Evolutionary conservation across 1,140 invertebrate species (phyloP).

Genomic region (Dreissena rostriformis): DNA sequence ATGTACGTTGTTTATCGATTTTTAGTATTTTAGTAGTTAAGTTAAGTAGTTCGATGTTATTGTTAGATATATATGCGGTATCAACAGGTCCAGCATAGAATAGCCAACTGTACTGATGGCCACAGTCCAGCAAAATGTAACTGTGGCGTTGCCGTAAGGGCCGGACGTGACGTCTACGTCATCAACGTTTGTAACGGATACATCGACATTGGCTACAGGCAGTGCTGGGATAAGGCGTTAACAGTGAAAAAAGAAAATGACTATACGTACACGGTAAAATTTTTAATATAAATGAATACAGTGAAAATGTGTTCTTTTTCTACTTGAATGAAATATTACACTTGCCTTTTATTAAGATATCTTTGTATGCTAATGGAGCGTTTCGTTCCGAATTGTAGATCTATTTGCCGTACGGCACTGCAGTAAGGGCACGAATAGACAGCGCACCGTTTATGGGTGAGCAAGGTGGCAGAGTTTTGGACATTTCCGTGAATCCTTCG

Average conservation of each 20-base stretch:
- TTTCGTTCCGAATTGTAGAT: constrained; percentile 5
- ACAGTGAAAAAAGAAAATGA: constrained; percentile 17
- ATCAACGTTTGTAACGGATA: constrained; percentile 22
- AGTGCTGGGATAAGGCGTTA: constrained; percentile 9
- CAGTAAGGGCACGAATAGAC: constrained; percentile 29
- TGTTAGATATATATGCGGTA: too few species aligned
- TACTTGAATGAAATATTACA: too few species aligned
- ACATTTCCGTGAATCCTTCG: constrained; percentile 21
- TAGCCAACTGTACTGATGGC: not conserved
- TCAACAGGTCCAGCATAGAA: constrained; percentile 29
- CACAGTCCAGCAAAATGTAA: constrained; percentile 31
- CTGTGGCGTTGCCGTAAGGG: constrained; percentile 31
- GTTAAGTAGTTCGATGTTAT: not conserved
- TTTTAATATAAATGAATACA: too few species aligned
- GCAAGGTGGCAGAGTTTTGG: constrained; percentile 31
- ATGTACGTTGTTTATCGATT: too few species aligned
- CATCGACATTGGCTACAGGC: constrained; percentile 32
- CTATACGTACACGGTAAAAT: constrained; percentile 17
- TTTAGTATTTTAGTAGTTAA: too few species aligned
- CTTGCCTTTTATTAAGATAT: too few species aligned
- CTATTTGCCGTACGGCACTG: constrained; percentile 41
- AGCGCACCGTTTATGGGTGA: constrained; percentile 17
- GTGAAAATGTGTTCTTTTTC: too few species aligned
- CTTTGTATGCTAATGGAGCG: too few species aligned
- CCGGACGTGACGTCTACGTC: constrained; percentile 34